phyloP scores from a whole-genome alignment of 2,113 vertebrate genomes.

The Calyptommatus sinebrachiatus region DNA sequence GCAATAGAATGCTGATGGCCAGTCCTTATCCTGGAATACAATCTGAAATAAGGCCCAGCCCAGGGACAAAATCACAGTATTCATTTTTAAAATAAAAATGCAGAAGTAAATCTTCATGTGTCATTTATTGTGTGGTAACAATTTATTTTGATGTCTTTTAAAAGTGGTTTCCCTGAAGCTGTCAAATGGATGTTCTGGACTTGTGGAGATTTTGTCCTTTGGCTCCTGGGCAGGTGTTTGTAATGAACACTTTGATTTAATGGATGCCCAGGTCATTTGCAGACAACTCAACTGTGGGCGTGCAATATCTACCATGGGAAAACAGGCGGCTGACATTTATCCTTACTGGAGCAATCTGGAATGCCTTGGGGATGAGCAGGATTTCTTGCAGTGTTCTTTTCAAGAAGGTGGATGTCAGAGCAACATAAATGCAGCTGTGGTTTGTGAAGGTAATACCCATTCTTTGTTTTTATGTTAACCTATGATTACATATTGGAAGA shows the following conservation, averaged over 20 bases:
- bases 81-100: neutral
- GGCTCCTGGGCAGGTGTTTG: neutral
- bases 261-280: neutral
- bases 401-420: neutral
- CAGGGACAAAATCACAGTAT: neutral
- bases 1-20: too few species aligned
- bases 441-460: neutral
- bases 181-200: neutral
- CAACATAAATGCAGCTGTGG: neutral
- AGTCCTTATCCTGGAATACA: too few species aligned
- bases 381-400: constrained; percentile 6
- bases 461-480: neutral
- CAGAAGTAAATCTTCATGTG: neutral
- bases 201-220: neutral
- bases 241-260: neutral
- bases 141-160: neutral
- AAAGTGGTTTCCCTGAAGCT: neutral
- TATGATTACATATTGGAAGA: neutral
- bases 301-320: neutral
- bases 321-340: rapidly evolving
- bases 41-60: too few species aligned
- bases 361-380: neutral
- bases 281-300: neutral
- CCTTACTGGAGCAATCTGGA: neutral
- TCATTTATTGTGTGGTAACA: neutral